Conservation (phyloP, 2,888 invertebrate species). For the Epicampocera succincta region DNA sequence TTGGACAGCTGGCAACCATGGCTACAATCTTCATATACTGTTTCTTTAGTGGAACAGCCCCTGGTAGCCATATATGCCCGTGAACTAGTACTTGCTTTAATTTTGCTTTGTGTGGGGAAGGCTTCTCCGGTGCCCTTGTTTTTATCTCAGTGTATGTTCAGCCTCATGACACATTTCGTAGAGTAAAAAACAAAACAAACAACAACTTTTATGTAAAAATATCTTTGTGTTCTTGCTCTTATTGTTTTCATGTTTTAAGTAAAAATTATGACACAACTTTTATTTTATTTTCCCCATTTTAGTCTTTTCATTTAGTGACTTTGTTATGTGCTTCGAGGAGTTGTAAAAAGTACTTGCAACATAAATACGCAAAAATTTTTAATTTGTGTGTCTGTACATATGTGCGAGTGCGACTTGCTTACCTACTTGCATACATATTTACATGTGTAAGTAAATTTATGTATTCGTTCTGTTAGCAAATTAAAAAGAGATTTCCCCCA, state of each 20-base stretch:
- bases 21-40: too few species aligned
- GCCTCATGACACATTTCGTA: conserved; percentile 37
- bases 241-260: conserved; percentile 55
- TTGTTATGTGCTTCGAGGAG: conserved; percentile 16
- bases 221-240: conserved; percentile 17
- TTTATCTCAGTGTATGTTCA: neutral
- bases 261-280: conserved; percentile 63
- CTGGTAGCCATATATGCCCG: too few species aligned
- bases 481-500: conserved; percentile 51
- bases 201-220: conserved; percentile 3
- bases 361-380: too few species aligned
- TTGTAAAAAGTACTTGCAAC: neutral
- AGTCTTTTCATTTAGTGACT: conserved; percentile 40
- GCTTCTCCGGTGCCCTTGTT: too few species aligned
- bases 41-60: too few species aligned
- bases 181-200: conserved; percentile 20
- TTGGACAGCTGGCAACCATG: too few species aligned
- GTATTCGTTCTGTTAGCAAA: conserved; percentile 52
- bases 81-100: too few species aligned
- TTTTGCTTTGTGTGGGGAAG: too few species aligned
- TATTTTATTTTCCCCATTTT: conserved; percentile 35
- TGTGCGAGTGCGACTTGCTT: neutral
- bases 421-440: neutral
- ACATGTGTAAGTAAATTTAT: conserved; percentile 14
- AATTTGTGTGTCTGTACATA: too few species aligned